phyloP scores from a whole-genome alignment of 2,113 vertebrate species.

The Cepphus grylle region DNA sequence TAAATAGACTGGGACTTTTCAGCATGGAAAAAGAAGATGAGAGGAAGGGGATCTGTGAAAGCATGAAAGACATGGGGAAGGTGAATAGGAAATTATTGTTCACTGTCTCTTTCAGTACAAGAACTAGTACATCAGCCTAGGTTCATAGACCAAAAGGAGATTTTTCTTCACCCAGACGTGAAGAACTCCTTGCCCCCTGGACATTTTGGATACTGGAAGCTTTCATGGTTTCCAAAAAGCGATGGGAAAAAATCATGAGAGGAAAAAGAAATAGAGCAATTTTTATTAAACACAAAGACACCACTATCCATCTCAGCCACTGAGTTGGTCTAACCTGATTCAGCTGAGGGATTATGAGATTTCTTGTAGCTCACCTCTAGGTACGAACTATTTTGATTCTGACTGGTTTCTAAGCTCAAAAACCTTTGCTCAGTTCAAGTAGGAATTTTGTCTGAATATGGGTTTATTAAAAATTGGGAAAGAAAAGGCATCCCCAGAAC shows the following conservation, averaged over 20 bases:
- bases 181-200: neutral
- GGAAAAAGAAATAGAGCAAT: neutral
- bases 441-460: constrained; percentile 21
- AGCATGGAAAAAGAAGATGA: neutral
- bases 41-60: neutral
- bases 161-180: neutral
- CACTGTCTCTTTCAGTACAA: neutral
- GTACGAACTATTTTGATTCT: neutral
- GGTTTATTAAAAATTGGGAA: neutral
- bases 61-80: constrained; percentile 18
- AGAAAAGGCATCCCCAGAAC: neutral
- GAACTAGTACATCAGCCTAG: neutral
- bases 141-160: neutral
- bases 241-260: neutral
- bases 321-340: neutral
- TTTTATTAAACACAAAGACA: neutral
- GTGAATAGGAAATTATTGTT: neutral
- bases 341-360: constrained; percentile 10
- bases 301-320: neutral
- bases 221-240: neutral
- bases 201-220: neutral
- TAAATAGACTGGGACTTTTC: neutral
- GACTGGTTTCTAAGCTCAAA: constrained; percentile 4
- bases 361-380: neutral
- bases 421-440: neutral